Base-by-base conservation (phyloP, 2,113 vertebrate species). In the Phyllostomus discolor region DNA sequence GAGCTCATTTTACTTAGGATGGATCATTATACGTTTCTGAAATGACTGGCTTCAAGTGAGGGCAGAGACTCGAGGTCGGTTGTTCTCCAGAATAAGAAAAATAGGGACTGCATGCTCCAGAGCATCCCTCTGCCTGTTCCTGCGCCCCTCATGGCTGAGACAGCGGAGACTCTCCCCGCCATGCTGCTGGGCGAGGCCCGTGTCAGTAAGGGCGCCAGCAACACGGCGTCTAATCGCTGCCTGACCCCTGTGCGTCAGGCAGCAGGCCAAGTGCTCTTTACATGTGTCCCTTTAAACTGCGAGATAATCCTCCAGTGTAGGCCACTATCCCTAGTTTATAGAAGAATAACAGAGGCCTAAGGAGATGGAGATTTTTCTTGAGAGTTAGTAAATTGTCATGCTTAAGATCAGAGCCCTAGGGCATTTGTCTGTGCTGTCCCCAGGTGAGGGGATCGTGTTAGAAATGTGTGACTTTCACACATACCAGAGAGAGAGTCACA, bases 11-110 rank as follows among this genome's bases (percentile, higher is more conserved):
- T 17, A 52, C 50, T 85, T 24, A 38, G 46, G 48, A 73, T 67
- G 17, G 66, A 59, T 8, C 5, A 10, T 7, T 59, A 3, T 14
- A 70, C n/a, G 20, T 90, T 90, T 52, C 22, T 93, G 43, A 75
- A 96, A 94, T 46, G 64, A 78, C 33, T 46, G 80, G 24, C 15
- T 93, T 89, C n/a, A n/a, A 43, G 62, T 26, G 20, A 85, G 1
- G 9, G 4, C 31, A 48, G 10, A 50, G 10, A 41, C 28, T 38
- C 19, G 19, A 80, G 26, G 35, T 15, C 28, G 20, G 12, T 48
- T 89, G 4, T 90, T 86, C 62, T 57, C 12, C 3, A 89, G n/a
- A 59, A 52, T 33, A 72, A 75, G 33, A 35, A 64, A 85, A 96
- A 31, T 19, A 64, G 10, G 2, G 28, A 54, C 81, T 57, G 10